A percentile compares a stretch with the other conserved stretches of the same genome.
Conservation (phyloP, 2,797 vertebrate species). For the Fundulus diaphanus region DNA sequence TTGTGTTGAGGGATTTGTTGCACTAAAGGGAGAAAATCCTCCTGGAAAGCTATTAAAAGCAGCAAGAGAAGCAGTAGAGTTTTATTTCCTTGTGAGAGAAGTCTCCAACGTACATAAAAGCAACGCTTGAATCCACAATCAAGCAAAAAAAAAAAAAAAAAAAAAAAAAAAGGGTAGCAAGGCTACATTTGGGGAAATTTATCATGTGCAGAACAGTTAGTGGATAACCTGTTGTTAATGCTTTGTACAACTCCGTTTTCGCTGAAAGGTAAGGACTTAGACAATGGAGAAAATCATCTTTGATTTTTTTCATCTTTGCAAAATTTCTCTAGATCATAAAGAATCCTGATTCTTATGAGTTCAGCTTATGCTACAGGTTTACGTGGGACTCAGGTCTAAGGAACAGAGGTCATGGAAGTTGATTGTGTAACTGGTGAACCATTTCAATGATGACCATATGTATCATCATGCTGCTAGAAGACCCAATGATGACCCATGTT, state of each 20-base stretch:
- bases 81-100: conserved; percentile 65
- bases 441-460: background rate
- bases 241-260: background rate
- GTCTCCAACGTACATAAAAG: conserved; percentile 28
- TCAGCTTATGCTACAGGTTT: too few species aligned
- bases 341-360: background rate
- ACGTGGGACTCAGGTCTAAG: background rate
- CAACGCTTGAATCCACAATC: conserved; percentile 23
- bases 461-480: background rate
- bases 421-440: background rate
- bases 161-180: conserved; percentile 18
- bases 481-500: background rate
- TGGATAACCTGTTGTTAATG: background rate
- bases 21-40: conserved; percentile 43
- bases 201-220: background rate
- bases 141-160: conserved; percentile 38
- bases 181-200: background rate
- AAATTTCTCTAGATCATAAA: background rate
- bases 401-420: background rate
- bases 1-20: conserved; percentile 36
- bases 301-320: background rate
- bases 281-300: background rate
- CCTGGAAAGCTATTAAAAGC: conserved; percentile 59
- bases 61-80: conserved; percentile 67
- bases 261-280: background rate